A percentile compares a stretch with the other conserved stretches of the same genome.
Conservation (phyloP, 2,113 vertebrate species). For the Pangasianodon hypophthalmus region DNA sequence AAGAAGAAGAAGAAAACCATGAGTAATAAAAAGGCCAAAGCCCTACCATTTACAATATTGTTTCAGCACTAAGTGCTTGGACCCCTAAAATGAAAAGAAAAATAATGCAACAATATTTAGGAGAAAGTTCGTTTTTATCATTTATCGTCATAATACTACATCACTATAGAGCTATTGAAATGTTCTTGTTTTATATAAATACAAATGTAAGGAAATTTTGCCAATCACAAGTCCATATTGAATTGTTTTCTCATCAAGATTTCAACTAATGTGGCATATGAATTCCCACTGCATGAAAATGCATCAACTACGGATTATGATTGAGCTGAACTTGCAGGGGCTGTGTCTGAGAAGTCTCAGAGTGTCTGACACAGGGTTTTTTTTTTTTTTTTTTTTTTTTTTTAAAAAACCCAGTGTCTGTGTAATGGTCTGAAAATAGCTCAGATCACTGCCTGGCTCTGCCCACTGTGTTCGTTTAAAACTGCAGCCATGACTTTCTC, state of each 20-base stretch:
- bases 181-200: background rate
- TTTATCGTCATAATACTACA: background rate
- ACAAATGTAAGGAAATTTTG: background rate
- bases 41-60: background rate
- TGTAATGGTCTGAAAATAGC: slow-evolving; percentile 36
- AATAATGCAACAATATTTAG: background rate
- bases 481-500: slow-evolving; percentile 24
- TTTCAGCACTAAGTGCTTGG: background rate
- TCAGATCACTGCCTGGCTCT: background rate
- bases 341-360: background rate
- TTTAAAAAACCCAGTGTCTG: background rate
- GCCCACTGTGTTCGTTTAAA: slow-evolving; percentile 32
- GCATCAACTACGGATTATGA: background rate
- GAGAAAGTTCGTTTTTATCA: background rate
- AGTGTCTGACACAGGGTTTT: background rate
- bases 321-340: background rate
- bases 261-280: background rate
- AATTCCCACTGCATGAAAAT: background rate
- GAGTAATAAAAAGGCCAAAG: background rate
- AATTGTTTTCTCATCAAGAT: background rate
- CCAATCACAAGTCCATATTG: background rate
- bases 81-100: background rate
- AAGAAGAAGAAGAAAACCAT: background rate
- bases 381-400: background rate
- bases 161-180: background rate